Evolutionary conservation across 2,797 vertebrate genomes (phyloP), one percentile per base, ranked within the genome.

Genomic region (Brachyalestes nurse): DNA sequence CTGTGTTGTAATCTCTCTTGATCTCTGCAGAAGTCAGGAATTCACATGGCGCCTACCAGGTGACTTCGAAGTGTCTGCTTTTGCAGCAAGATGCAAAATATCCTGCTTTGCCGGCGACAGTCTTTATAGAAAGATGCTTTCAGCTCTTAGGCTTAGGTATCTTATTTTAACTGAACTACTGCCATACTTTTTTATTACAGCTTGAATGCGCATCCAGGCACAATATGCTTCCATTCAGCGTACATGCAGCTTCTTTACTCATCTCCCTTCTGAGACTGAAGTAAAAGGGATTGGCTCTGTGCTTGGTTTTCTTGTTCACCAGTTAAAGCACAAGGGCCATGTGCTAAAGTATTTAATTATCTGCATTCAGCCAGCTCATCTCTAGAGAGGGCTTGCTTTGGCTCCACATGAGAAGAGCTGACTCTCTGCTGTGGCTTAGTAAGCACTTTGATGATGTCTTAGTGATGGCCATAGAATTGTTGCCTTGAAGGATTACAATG

Each of bases 111-210:
- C 21, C 75, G 55, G 58, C 78, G 40, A 64, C 74, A 72, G 13
- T 82, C 64, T 70, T 77, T 57, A 71, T 77, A 14, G 25, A 2
- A 42, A 58, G 79, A 61, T 77, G 40, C 62, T 17, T 62, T 70
- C 55, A 55, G 76, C 72, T 79, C 76, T 81, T 57, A 25, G 55
- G 57, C 76, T 81, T 57, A 25, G 55, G 57, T 64, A 45, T 61
- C 40, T 70, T 77, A 65, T 77, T 83, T 60, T 17, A 58, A 74
- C 76, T 72, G 60, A 75, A 84, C 74, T 72, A 58, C 77, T 75
- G 58, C 78, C 72, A 45, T 81, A 51, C 67, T 74, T 77, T 77
- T 40, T 75, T 38, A 81, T 70, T 72, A 77, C 76, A 73, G 55
- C 64, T 74, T 45, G 45, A 64, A 38, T 57, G 17, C 42, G 28